These are phyloP conservation scores for Nothobranchius furzeri DNA, from an alignment of 2,113 vertebrate genomes.

Conservation along the genomic window DNA sequence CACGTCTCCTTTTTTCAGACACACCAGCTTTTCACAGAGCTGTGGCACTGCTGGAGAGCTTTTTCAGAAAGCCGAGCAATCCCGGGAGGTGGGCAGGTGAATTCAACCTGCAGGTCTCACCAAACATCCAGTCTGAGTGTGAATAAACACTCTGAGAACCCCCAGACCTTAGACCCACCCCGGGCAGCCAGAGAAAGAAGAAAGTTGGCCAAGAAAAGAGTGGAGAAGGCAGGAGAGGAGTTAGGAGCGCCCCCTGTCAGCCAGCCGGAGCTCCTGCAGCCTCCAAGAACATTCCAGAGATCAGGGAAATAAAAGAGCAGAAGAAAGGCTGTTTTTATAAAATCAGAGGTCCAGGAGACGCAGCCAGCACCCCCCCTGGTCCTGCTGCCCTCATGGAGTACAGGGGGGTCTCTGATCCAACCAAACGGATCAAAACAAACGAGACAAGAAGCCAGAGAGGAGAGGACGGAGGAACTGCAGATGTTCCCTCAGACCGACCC, in stretches of 20 bases:
- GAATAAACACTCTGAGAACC: conserved; percentile 56
- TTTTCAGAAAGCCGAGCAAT: conserved; percentile 45
- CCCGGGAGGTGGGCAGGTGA: conserved; percentile 30
- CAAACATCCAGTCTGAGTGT: conserved; percentile 37
- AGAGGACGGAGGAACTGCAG: not conserved
- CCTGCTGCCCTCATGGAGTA: conserved; percentile 66
- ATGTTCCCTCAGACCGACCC: not conserved
- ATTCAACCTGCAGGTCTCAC: conserved; percentile 54
- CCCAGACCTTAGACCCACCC: not conserved
- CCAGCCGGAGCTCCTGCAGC: conserved; percentile 54
- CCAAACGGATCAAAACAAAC: too few species aligned
- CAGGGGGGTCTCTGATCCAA: conserved; percentile 45
- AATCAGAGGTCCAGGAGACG: conserved; percentile 61
- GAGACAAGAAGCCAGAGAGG: not conserved
- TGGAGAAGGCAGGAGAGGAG: conserved; percentile 39
- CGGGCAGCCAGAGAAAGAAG: too few species aligned
- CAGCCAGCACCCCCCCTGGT: conserved; percentile 46
- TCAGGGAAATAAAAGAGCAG: conserved; percentile 32
- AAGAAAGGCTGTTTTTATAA: conserved; percentile 51
- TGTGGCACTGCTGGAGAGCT: conserved; percentile 53
- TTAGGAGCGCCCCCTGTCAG: conserved; percentile 55
- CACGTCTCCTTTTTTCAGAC: conserved; percentile 24
- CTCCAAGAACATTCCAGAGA: conserved; percentile 59
- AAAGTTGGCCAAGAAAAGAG: conserved; percentile 18
- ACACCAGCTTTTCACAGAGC: conserved; percentile 50